These are phyloP conservation scores for Rotaria magnacalcarata DNA, from an alignment of 2,888 invertebrate species.

Conservation along the genomic window DNA sequence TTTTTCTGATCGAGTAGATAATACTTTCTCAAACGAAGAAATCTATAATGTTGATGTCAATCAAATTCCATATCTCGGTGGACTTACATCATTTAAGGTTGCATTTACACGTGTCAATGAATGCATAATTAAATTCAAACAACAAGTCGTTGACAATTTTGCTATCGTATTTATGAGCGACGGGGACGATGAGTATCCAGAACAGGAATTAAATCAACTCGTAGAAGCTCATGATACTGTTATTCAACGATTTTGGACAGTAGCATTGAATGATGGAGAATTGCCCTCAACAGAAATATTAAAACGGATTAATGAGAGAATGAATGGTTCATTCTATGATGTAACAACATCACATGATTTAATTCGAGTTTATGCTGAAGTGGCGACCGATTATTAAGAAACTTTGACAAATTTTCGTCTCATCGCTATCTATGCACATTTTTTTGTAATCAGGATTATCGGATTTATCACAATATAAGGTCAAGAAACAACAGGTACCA, in stretches of 20 bases:
- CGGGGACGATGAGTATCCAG: too few species aligned
- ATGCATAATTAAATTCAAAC: too few species aligned
- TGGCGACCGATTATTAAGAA: too few species aligned
- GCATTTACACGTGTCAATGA: too few species aligned
- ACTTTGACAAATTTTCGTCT: too few species aligned
- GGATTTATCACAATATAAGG: too few species aligned
- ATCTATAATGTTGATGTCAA: neutral
- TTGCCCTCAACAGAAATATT: too few species aligned
- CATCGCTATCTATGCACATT: too few species aligned
- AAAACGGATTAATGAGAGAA: neutral
- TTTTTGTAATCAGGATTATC: too few species aligned
- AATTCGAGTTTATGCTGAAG: neutral
- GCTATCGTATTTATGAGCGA: too few species aligned
- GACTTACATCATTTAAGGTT: neutral
- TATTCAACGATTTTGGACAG: slow-evolving; percentile 1
- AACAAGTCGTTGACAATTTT: too few species aligned
- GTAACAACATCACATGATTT: neutral
- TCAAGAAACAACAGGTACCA: too few species aligned
- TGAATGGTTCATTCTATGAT: slow-evolving; percentile 18
- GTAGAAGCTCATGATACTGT: neutral
- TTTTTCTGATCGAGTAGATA: neutral
- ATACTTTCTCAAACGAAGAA: neutral
- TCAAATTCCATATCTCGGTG: neutral
- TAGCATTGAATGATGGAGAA: neutral
- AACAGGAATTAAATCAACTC: neutral